Base-by-base conservation (phyloP, 2,113 vertebrate species). In the Xenopus laevis region DNA sequence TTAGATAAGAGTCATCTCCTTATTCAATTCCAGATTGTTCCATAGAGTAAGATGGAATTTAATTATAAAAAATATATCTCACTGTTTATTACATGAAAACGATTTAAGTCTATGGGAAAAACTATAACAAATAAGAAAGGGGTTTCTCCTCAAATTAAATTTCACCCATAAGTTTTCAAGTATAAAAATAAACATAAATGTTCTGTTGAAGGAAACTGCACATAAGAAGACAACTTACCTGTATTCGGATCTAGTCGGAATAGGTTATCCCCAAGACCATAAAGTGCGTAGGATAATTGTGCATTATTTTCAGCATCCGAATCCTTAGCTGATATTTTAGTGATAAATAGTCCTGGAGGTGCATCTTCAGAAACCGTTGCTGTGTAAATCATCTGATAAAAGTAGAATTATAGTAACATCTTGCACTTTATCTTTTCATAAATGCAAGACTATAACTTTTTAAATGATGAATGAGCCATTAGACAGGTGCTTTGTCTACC, bases 261-360 rank as follows among this genome's bases (percentile, higher is more conserved):
- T 78, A 93, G 93, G 79, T 95, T 90, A 0, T 94, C 90, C 0
- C 94, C 88, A 0, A 91, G 92, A 0, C 97, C 97, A 0, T 96
- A 95, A 30, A 98, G 94, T 21, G 91, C 94, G 78, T 94, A 98
- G 0, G 91, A 92, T 71, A 99, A 83, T 82, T 93, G 94, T 13
- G 94, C 93, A 0, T 97, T 98, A 57, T 90, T 91, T 52, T 95
- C 95, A 0, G 89, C 60, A 0, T 99, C 97, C 0, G 92, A 85
- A 80, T 99, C 97, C 0, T 86, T 91, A 0, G 97, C 96, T 0
- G 92, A 90, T 60, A 96, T 88, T 81, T 95, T 95, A 83, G 98
- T 71, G 79, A 99, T 86, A 52, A 93, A 93, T 75, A 81, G 73
- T 69, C 91, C 90, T 0, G 91, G 84, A 20, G 83, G 82, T 4